Evolutionary conservation across 2,113 vertebrate species (phyloP).

Genomic region (Bubalus kerabau): DNA sequence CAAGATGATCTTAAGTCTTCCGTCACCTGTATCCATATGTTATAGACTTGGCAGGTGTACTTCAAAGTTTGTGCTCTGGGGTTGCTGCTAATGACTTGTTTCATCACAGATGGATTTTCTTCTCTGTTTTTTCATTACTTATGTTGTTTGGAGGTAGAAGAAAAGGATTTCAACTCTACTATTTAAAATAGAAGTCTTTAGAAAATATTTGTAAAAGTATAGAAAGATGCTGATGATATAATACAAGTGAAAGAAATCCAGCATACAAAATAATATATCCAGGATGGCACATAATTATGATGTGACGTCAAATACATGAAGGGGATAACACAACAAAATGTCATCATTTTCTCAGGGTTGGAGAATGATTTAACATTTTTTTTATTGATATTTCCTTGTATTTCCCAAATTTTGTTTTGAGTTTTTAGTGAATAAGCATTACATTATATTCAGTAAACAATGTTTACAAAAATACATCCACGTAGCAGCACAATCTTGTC

Average conservation of each 20-base stretch:
- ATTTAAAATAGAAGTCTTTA: not conserved
- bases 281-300: not conserved
- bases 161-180: not conserved
- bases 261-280: not conserved
- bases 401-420: not conserved
- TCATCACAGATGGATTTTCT: not conserved
- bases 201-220: not conserved
- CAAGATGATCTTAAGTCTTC: not conserved
- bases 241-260: not conserved
- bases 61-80: not conserved
- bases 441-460: not conserved
- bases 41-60: not conserved
- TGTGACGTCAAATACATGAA: not conserved
- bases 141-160: not conserved
- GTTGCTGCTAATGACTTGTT: not conserved
- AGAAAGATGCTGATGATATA: not conserved
- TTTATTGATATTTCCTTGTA: not conserved
- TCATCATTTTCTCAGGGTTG: not conserved
- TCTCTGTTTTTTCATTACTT: constrained; percentile 15
- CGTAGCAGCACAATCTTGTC: not conserved
- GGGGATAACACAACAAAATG: not conserved
- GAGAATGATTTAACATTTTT: not conserved
- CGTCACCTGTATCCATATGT: not conserved
- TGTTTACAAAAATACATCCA: not conserved
- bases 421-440: not conserved